Base-by-base conservation (phyloP, 2,888 invertebrate genomes). In the Nomada fabriciana region DNA sequence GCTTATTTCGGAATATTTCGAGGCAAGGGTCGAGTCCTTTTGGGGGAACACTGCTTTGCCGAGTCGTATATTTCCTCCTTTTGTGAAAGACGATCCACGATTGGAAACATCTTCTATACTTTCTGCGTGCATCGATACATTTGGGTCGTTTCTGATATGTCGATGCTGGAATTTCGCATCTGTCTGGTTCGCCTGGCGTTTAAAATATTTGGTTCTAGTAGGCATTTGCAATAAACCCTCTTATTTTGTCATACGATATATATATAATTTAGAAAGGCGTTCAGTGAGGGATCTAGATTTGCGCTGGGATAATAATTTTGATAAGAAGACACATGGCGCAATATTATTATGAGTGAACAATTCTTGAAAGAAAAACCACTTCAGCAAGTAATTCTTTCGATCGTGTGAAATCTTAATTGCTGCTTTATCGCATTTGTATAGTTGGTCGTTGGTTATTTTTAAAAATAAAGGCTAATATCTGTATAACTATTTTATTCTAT, bases 141-240 rank as follows among this genome's bases (percentile, higher is more conserved):
- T 18, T 47, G 53, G 11, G 50, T 5, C 43, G 47, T 23, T 29
- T 4, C 2, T 7, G 0, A 10, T 3, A 18, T n/a, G 55, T 13
- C 18, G 20, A 1, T 0, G 13, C 5, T n/a, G 52, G 5, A n/a
- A 23, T 13, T 23, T 59, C 11, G 23, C 43, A 18, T 65, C 55
- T 2, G 81, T 82, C 42, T 81, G 81, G 7, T 42, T 74, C 18
- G 53, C 43, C 23, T 52, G 42, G 5, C 60, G 55, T 65, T 20
- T 82, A 0, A 57, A 20, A 29, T 61, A 55, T 23, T 74, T 79
- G 4, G 64, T 47, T 9, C 29, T 15, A 2, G 57, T 9, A 2
- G 71, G 42, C 10, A 74, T 29, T 50, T 60, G 18, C 2, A 20
- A 43, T 0, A n/a, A 9, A 13, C 50, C 10, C n/a, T 0, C 65